Percentiles rank a stretch among this genome's conserved stretches.
Conservation (phyloP, 2,888 invertebrate genomes). For the Eutolmus rufibarbis region DNA sequence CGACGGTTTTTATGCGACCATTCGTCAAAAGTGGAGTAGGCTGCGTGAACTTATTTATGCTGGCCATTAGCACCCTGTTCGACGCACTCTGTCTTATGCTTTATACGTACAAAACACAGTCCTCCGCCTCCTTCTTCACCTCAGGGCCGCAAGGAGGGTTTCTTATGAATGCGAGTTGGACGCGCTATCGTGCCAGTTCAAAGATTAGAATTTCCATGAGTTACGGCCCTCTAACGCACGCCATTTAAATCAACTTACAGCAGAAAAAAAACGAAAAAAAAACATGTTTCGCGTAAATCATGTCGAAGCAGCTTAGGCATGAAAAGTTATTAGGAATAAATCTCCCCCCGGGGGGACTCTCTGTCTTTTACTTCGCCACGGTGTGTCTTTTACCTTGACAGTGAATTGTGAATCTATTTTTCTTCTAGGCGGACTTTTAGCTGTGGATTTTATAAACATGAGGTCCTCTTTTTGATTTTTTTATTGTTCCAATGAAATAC, state of each 20-base stretch:
- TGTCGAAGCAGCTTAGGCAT: background rate
- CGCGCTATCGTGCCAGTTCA: slow-evolving; percentile 1
- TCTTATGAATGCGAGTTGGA: background rate
- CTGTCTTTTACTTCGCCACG: background rate
- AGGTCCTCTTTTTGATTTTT: background rate
- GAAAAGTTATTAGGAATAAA: background rate
- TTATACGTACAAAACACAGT: background rate
- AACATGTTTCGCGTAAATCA: slow-evolving; percentile 25
- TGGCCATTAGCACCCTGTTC: slow-evolving; percentile 33
- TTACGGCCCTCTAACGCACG: background rate
- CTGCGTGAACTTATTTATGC: slow-evolving; percentile 25
- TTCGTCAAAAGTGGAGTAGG: slow-evolving; percentile 25
- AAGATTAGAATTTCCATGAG: slow-evolving; percentile 24
- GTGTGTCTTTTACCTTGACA: background rate
- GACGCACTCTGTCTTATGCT: background rate
- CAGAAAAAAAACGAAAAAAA: background rate
- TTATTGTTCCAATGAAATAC: background rate
- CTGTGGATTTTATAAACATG: background rate
- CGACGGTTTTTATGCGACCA: slow-evolving; percentile 1
- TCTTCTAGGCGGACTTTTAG: background rate
- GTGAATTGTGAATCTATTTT: background rate
- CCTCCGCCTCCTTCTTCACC: background rate
- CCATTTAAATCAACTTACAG: background rate
- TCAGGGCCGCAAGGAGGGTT: background rate
- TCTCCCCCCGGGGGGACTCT: background rate